Percentiles rank a stretch among this genome's conserved stretches.
Evolutionary conservation across 2,888 invertebrate genomes (phyloP).

Genomic region (Drosophila limbata): DNA sequence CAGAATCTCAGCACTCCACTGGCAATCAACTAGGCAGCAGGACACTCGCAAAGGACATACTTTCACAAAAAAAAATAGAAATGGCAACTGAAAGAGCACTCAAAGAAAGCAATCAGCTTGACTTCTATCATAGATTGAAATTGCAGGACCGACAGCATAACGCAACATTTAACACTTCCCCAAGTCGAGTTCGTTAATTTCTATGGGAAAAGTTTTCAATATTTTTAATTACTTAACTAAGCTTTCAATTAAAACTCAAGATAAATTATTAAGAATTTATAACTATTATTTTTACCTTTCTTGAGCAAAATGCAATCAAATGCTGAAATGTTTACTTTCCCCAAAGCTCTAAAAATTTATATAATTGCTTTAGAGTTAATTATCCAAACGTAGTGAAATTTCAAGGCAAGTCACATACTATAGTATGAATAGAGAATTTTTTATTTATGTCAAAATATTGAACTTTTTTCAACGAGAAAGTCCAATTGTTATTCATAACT

Average conservation of each 20-base stretch:
- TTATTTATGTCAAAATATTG: neutral
- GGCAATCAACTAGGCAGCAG: neutral
- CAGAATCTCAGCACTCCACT: neutral
- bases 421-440: neutral
- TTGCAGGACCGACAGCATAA: neutral
- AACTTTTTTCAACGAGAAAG: too few relatives aligned
- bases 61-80: neutral
- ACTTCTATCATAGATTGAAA: neutral
- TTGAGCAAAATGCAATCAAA: too few relatives aligned
- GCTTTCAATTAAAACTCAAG: neutral
- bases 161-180: neutral
- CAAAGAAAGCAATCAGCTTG: constrained; percentile 9
- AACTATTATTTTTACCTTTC: too few relatives aligned
- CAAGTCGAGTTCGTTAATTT: neutral
- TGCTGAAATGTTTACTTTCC: neutral
- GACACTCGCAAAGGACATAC: neutral
- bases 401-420: too few relatives aligned
- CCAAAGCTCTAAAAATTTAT: too few relatives aligned
- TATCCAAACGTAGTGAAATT: too few relatives aligned
- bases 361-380: too few relatives aligned
- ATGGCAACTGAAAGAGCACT: neutral
- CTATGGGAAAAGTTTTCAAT: too few relatives aligned
- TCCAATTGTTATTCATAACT: neutral
- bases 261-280: neutral
- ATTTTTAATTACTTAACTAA: neutral